Evolutionary conservation across 2,797 vertebrate genomes (phyloP).

Genomic region (Cyprinella venusta): DNA sequence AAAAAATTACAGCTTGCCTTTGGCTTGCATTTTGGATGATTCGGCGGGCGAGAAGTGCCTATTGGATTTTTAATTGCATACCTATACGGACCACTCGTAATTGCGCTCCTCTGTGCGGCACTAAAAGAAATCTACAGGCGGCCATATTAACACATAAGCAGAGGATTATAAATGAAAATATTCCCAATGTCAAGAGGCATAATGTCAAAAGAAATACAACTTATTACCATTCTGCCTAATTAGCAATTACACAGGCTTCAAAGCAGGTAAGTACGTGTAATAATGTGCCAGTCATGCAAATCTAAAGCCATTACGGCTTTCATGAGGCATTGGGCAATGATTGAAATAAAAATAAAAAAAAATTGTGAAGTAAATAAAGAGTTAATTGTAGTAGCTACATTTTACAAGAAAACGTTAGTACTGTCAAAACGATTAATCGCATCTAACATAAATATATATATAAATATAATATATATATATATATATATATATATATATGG

Average conservation of each 20-base stretch:
- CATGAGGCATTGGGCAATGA: conserved; percentile 37
- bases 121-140: not conserved
- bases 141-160: conserved; percentile 15
- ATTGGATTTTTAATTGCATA: conserved; percentile 29
- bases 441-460: too few species aligned
- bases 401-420: not conserved
- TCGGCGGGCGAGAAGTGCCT: conserved; percentile 3
- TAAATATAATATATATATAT: too few species aligned
- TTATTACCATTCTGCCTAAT: conserved; percentile 34
- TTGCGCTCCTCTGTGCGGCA: not conserved
- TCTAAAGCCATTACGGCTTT: conserved; percentile 42
- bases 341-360: not conserved
- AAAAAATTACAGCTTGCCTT: conserved; percentile 25
- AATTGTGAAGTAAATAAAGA: not conserved
- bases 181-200: not conserved
- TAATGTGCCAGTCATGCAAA: conserved; percentile 53
- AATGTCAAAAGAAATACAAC: conserved; percentile 23
- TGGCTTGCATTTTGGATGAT: conserved; percentile 26
- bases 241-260: conserved; percentile 45
- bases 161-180: conserved; percentile 26
- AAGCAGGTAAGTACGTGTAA: conserved; percentile 41
- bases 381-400: not conserved
- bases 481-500: too few species aligned
- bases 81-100: not conserved
- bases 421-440: too few species aligned